These are phyloP conservation scores for Gari tellinella DNA, from an alignment of 2,888 invertebrate species.

Conservation along the genomic window DNA sequence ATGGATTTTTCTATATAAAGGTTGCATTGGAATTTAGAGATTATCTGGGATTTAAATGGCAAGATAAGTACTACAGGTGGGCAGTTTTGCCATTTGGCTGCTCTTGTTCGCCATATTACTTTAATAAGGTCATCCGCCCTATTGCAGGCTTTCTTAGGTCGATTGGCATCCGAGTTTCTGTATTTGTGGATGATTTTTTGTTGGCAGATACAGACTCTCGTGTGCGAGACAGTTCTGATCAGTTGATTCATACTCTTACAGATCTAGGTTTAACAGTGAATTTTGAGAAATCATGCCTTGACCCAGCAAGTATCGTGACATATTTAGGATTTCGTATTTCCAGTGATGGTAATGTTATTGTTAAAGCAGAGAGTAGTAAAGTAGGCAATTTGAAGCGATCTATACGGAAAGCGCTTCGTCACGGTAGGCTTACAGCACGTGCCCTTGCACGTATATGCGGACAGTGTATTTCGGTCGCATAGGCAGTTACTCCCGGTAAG, in stretches of 20 bases:
- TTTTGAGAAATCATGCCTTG: constrained; percentile 10
- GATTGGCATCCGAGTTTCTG: not conserved
- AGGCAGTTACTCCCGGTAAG: constrained; percentile 20
- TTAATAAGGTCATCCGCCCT: constrained; percentile 10
- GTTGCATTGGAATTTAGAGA: constrained; percentile 1
- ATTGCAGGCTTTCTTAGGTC: constrained; percentile 6
- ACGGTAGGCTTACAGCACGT: constrained; percentile 2
- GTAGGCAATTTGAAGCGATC: constrained; percentile 12
- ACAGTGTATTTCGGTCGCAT: constrained; percentile 20
- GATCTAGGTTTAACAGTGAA: constrained; percentile 16
- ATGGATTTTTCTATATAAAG: constrained; percentile 33
- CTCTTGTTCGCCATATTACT: constrained; percentile 14
- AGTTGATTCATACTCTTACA: not conserved
- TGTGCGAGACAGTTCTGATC: not conserved
- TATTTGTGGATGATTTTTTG: constrained; percentile 28
- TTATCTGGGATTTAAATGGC: constrained; percentile 26
- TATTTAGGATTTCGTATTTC: constrained; percentile 16
- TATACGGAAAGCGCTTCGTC: constrained; percentile 11
- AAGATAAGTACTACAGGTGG: constrained; percentile 18
- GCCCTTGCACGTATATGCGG: constrained; percentile 15
- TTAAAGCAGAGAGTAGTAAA: not conserved
- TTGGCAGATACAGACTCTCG: not conserved
- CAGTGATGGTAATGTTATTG: not conserved
- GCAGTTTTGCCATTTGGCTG: constrained; percentile 14
- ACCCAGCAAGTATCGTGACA: not conserved